Evolutionary conservation across 2,888 invertebrate genomes (phyloP).

Genomic region (Bruchidius siliquastri): DNA sequence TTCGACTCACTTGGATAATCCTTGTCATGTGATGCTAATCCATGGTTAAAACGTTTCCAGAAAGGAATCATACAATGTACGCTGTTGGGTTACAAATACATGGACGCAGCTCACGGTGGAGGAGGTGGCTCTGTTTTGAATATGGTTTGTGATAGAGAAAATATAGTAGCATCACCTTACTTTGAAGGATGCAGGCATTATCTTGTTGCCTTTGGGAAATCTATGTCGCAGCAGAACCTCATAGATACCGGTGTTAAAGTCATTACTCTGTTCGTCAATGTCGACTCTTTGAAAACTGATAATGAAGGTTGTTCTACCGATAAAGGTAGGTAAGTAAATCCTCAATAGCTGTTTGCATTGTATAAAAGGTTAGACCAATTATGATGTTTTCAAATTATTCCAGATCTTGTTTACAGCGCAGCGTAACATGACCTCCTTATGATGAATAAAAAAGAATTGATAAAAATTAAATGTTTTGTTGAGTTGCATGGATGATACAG

Average conservation of each 20-base stretch:
- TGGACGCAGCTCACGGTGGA: constrained; percentile 55
- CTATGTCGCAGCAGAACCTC: constrained; percentile 33
- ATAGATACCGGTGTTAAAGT: constrained; percentile 34
- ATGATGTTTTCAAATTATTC: too few relatives aligned
- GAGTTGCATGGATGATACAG: too few relatives aligned
- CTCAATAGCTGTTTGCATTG: too few relatives aligned
- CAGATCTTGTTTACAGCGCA: too few relatives aligned
- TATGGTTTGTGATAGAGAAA: constrained; percentile 55
- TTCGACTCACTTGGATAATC: too few relatives aligned
- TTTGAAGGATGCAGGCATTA: constrained; percentile 56
- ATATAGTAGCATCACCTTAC: constrained; percentile 50
- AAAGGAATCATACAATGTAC: constrained; percentile 46
- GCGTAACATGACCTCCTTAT: too few relatives aligned
- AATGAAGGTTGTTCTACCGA: neutral
- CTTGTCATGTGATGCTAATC: too few relatives aligned
- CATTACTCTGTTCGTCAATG: constrained; percentile 37
- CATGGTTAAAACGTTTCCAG: constrained; percentile 14
- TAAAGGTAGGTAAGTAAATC: neutral
- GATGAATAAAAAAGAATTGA: too few relatives aligned
- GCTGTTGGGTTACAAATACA: constrained; percentile 46
- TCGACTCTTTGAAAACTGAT: neutral
- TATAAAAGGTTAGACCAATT: too few relatives aligned
- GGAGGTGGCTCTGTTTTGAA: constrained; percentile 58
- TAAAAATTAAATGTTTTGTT: too few relatives aligned
- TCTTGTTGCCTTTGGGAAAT: constrained; percentile 48